Conservation (phyloP, 2,113 vertebrate species). For the Brachyistius frenatus region DNA sequence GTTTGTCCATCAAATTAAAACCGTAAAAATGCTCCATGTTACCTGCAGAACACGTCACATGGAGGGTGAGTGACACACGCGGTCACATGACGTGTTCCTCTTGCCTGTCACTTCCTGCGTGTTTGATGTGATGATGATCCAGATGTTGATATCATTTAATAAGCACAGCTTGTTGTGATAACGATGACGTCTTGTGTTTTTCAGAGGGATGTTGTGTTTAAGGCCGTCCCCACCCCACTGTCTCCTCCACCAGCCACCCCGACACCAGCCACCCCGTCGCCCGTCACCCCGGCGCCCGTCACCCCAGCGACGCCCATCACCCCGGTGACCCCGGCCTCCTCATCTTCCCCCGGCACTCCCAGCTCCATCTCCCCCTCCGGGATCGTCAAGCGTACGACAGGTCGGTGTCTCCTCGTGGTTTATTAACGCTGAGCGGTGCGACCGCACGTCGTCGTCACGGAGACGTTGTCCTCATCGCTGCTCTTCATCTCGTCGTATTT, state of each 20-base stretch:
- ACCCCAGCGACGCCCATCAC: slow-evolving; percentile 49
- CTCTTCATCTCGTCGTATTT: slow-evolving; percentile 10
- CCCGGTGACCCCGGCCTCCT: slow-evolving; percentile 41
- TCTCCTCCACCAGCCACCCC: slow-evolving; percentile 58
- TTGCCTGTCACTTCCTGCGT: not conserved
- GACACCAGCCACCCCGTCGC: slow-evolving; percentile 53
- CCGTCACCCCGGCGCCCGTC: slow-evolving; percentile 30
- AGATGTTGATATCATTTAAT: not conserved
- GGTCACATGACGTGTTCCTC: not conserved
- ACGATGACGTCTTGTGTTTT: not conserved
- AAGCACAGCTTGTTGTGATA: too few relatives aligned
- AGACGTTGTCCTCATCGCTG: too few relatives aligned
- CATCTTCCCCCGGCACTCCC: slow-evolving; percentile 66
- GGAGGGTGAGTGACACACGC: not conserved
- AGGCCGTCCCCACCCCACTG: slow-evolving; percentile 51
- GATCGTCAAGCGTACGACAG: slow-evolving; percentile 88
- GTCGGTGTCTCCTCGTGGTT: slow-evolving; percentile 68
- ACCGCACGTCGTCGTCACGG: too few relatives aligned
- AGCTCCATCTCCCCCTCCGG: slow-evolving; percentile 76
- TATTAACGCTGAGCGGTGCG: too few relatives aligned
- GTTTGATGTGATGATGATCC: not conserved
- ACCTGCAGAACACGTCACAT: not conserved
- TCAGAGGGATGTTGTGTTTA: slow-evolving; percentile 61
- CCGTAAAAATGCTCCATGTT: not conserved
- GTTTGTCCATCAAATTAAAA: not conserved